Conservation (phyloP, 2,113 vertebrate genomes). For the Puma concolor region DNA sequence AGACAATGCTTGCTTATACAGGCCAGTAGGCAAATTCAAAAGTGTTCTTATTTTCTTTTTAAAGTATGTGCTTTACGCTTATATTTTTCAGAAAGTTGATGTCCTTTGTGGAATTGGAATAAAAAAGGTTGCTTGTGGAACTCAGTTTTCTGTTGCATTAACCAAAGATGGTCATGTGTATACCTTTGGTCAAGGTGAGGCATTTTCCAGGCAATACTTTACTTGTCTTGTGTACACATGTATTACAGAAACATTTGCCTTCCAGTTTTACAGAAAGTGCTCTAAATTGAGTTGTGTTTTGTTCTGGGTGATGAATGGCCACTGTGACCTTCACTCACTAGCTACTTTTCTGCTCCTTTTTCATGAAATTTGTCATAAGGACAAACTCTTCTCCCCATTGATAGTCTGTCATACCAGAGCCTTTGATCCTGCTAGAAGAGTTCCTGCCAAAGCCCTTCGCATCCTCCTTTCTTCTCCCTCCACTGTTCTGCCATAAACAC, state of each 20-base stretch:
- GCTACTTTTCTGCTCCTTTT: background rate
- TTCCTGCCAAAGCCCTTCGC: background rate
- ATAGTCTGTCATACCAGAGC: background rate
- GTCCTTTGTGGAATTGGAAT: constrained; percentile 92
- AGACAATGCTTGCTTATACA: background rate
- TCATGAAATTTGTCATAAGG: constrained; percentile 10
- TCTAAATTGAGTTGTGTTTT: constrained; percentile 22
- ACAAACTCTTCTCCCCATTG: background rate
- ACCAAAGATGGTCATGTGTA: constrained; percentile 91
- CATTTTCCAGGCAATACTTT: background rate
- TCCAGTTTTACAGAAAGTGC: background rate
- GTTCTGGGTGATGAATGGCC: background rate
- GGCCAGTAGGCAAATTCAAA: background rate
- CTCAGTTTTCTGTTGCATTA: constrained; percentile 91
- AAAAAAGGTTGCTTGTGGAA: constrained; percentile 92
- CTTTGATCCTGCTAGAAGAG: background rate
- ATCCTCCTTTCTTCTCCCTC: background rate
- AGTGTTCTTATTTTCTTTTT: background rate
- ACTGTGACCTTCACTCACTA: background rate
- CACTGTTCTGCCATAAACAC: background rate
- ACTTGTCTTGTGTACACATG: background rate
- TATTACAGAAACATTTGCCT: background rate
- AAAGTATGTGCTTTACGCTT: background rate
- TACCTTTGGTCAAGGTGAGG: constrained; percentile 91
- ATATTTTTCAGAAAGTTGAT: constrained; percentile 89